Base-by-base conservation (phyloP, 2,888 invertebrate species). In the Nasonia oneida region DNA sequence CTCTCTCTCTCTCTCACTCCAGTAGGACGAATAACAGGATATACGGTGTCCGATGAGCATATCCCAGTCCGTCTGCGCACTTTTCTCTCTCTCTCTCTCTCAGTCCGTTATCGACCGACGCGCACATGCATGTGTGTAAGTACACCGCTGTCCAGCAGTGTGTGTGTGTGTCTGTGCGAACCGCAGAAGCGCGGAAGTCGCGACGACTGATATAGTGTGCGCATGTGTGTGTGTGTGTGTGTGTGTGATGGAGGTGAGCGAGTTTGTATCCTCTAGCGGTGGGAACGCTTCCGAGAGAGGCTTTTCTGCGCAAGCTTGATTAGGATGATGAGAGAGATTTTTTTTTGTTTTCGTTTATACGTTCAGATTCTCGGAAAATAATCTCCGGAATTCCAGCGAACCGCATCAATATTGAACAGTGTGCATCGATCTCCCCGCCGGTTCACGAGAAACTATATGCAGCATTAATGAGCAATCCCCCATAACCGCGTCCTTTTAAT, bases 1-100 rank as follows among this genome's bases (percentile, higher is more conserved):
- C 29, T 29, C 29, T 29, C 29, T 29, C 29, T 29, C 29, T 29
- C 29, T 29, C 29, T 29, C 29, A 1, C 29, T 42, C 64, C 90
- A 90, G 91, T 91, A 91, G 91, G 91, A 90, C 92, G 91, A 92
- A 93, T 93, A 93, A 92, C 93, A 93, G 93, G 93, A 93, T 93
- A 93, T 91, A 91, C 91, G 92, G 93, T 93, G 93, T 93, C 93
- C 93, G 90, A 92, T 93, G 92, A 91, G 92, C 92, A 93, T 92
- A 92, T 92, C 90, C 89, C 90, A 86, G 88, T 88, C 89, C 84
- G 79, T 77, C 87, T 87, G 87, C 86, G 83, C 77, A 77, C n/a
- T 29, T 70, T 75, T 57, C 88, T 70, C 79, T 57, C 88, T 88
- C 87, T 85, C 80, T 70, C 78, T 88, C 88, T 82, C 83, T 88